A percentile compares a stretch with the other conserved stretches of the same genome.
phyloP scores from a whole-genome alignment of 2,888 invertebrate genomes.

The Drosophila emarginata region DNA sequence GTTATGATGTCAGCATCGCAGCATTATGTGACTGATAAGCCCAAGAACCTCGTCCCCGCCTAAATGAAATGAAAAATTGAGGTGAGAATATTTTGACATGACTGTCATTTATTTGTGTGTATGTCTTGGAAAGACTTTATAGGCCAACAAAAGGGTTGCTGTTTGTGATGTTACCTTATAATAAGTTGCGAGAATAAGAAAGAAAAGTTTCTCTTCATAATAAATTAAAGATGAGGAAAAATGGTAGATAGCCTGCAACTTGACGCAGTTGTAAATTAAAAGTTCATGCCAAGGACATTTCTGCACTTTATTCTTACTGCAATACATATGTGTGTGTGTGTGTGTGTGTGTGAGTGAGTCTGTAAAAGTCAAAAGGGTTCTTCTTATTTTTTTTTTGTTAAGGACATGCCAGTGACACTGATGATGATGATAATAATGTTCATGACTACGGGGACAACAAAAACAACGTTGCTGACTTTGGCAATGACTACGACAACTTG shows the following conservation, averaged over 20 bases:
- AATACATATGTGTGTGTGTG: background rate
- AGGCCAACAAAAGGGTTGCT: slow-evolving; percentile 11
- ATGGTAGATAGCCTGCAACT: slow-evolving; percentile 24
- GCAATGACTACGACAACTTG: slow-evolving; percentile 39
- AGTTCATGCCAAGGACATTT: slow-evolving; percentile 67
- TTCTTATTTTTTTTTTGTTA: background rate
- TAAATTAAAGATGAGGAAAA: slow-evolving; percentile 58
- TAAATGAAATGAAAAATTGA: slow-evolving; percentile 77
- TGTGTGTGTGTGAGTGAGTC: background rate
- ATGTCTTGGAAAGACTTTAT: background rate
- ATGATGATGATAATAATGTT: slow-evolving; percentile 5
- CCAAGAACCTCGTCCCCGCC: slow-evolving; percentile 23
- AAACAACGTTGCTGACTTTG: slow-evolving; percentile 25
- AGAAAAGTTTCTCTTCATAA: slow-evolving; percentile 55
- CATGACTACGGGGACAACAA: background rate
- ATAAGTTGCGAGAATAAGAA: slow-evolving; percentile 33
- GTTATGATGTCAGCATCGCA: slow-evolving; percentile 74
- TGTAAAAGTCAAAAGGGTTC: background rate
- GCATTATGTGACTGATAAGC: slow-evolving; percentile 77
- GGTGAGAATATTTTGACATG: slow-evolving; percentile 71
- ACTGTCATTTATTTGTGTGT: slow-evolving; percentile 59
- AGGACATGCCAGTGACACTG: slow-evolving; percentile 25
- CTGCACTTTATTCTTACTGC: slow-evolving; percentile 9
- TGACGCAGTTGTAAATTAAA: slow-evolving; percentile 64
- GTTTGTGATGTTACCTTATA: slow-evolving; percentile 31